Conservation (phyloP, 2,888 invertebrate genomes). For the Lingula anatina region DNA sequence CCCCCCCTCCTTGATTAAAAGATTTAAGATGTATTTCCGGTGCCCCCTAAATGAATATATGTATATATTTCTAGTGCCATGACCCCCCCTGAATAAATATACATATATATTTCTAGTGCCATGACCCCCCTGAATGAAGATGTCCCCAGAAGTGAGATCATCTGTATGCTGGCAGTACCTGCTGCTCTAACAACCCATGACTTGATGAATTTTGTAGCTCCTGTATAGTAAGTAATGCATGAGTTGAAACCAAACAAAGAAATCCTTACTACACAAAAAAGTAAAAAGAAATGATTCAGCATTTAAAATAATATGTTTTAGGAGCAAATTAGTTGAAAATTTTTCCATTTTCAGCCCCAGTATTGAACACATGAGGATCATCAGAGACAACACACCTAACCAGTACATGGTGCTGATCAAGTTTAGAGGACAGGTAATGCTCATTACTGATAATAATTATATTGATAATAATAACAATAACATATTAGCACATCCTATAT, state of each 20-base stretch:
- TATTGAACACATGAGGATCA: constrained; percentile 84
- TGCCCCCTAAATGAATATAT: neutral
- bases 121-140: constrained; percentile 42
- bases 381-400: constrained; percentile 81
- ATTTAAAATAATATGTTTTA: neutral
- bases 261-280: neutral
- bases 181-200: constrained; percentile 74
- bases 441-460: neutral
- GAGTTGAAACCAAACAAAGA: neutral
- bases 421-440: constrained; percentile 59
- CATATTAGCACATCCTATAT: too few species aligned
- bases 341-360: constrained; percentile 59
- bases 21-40: neutral
- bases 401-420: constrained; percentile 96
- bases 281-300: neutral
- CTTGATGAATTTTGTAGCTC: constrained; percentile 86
- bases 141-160: constrained; percentile 62
- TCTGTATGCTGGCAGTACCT: constrained; percentile 51
- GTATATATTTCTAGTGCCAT: neutral
- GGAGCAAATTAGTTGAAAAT: neutral
- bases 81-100: too few species aligned
- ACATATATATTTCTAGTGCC: constrained; percentile 62
- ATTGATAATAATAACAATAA: too few species aligned
- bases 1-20: too few species aligned
- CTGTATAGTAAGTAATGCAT: constrained; percentile 67